Conservation (phyloP, 2,888 invertebrate species). For the Lycocerus yunnanus region DNA sequence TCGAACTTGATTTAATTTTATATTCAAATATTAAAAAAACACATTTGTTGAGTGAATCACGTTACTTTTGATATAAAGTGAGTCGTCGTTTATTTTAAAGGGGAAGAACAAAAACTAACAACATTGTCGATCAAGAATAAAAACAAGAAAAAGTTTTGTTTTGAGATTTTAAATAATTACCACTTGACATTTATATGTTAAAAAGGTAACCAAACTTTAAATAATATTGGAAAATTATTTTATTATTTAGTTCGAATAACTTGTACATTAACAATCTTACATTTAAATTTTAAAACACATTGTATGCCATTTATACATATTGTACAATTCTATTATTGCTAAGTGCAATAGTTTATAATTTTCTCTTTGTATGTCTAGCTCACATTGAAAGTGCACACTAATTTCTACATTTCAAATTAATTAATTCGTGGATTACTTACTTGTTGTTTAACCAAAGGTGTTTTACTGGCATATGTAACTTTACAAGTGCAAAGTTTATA, state of each 20-base stretch:
- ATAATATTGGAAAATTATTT: background rate
- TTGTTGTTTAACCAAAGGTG: background rate
- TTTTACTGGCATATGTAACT: background rate
- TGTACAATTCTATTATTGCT: too few relatives aligned
- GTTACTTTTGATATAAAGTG: background rate
- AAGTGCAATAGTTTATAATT: too few relatives aligned
- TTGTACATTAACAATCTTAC: too few relatives aligned
- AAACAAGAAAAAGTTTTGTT: background rate
- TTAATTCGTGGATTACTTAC: background rate
- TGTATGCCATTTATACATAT: too few relatives aligned
- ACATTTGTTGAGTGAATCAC: background rate
- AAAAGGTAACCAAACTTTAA: background rate
- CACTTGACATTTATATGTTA: background rate
- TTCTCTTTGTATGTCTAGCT: background rate
- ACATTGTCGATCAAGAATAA: background rate
- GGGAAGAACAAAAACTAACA: background rate
- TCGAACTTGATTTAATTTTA: background rate
- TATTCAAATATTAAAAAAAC: background rate
- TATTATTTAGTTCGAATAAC: too few relatives aligned
- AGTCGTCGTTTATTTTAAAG: background rate
- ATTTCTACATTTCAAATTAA: background rate
- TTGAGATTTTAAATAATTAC: background rate
- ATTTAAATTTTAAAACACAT: too few relatives aligned
- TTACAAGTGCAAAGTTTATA: background rate
- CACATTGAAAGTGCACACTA: background rate